A percentile compares a stretch with the other conserved stretches of the same genome.
Evolutionary conservation across 1,140 invertebrate species (phyloP).

Genomic region (Drosophila tsacasi): DNA sequence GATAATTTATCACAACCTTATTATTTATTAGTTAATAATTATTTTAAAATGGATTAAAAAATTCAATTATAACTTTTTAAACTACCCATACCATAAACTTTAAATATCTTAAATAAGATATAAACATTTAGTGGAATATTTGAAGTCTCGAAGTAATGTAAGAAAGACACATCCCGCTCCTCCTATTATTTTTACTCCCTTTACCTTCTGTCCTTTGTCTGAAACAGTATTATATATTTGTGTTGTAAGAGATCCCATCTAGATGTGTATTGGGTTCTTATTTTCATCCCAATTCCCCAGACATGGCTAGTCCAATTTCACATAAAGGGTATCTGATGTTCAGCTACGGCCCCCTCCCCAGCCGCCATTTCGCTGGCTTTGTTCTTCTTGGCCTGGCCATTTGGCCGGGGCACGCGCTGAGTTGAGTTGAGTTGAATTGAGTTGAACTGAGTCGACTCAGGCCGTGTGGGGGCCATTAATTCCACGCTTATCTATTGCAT

Average conservation of each 20-base stretch:
- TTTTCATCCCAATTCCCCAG: constrained; percentile 18
- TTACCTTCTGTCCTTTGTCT: neutral
- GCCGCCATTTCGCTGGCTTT: constrained; percentile 7
- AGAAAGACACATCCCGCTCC: neutral
- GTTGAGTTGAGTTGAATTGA: constrained; percentile 9
- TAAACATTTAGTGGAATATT: neutral
- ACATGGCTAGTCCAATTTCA: neutral
- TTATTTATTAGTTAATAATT: neutral
- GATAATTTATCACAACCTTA: neutral
- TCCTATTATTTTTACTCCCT: neutral
- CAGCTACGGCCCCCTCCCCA: neutral
- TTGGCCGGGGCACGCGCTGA: constrained; percentile 10
- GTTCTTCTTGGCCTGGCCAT: constrained; percentile 23
- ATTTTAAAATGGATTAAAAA: no score
- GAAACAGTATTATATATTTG: neutral
- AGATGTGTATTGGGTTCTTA: neutral
- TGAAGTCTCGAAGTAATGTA: neutral
- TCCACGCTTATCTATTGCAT: constrained; percentile 71
- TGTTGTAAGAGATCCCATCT: constrained; percentile 10
- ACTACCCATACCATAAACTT: neutral
- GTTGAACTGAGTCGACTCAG: constrained; percentile 5
- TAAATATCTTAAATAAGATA: neutral
- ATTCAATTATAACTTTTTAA: neutral
- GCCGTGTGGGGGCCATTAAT: constrained; percentile 60
- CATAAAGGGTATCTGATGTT: constrained; percentile 30